Evolutionary conservation across 2,797 vertebrate species (phyloP).

Genomic region (Centroberyx gerrardi): DNA sequence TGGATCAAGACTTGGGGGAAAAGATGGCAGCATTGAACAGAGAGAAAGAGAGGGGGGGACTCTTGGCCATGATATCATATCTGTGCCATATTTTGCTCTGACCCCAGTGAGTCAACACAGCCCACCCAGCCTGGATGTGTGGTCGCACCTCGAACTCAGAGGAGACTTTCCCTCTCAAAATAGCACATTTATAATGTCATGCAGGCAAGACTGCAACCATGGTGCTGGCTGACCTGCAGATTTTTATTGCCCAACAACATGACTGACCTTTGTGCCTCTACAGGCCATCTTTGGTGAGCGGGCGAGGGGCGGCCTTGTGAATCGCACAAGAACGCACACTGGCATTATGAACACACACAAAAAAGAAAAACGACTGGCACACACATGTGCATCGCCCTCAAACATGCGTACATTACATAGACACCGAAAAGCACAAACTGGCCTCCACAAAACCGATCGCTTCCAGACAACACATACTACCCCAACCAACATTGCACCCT

Average conservation of each 20-base stretch:
- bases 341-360: slow-evolving; percentile 13
- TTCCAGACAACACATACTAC: not conserved
- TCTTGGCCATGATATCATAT: slow-evolving; percentile 70
- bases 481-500: slow-evolving; percentile 40
- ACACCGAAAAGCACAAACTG: slow-evolving; percentile 8
- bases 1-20: slow-evolving; percentile 33
- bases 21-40: slow-evolving; percentile 26
- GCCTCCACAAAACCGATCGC: slow-evolving; percentile 19
- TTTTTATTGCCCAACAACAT: slow-evolving; percentile 79
- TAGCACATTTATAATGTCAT: slow-evolving; percentile 83
- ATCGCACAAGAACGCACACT: slow-evolving; percentile 40
- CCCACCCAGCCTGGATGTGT: slow-evolving; percentile 68
- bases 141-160: slow-evolving; percentile 79
- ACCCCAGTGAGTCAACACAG: slow-evolving; percentile 76
- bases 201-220: slow-evolving; percentile 57
- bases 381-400: slow-evolving; percentile 26
- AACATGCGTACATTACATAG: slow-evolving; percentile 1
- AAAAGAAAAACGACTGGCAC: slow-evolving; percentile 6
- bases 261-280: slow-evolving; percentile 82
- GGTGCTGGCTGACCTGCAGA: slow-evolving; percentile 72
- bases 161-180: slow-evolving; percentile 80
- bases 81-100: slow-evolving; percentile 70
- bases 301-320: slow-evolving; percentile 10
- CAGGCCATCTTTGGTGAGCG: slow-evolving; percentile 60
- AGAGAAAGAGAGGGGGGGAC: slow-evolving; percentile 27